Conservation (phyloP, 2,113 vertebrate genomes). For the Perca fluviatilis region DNA sequence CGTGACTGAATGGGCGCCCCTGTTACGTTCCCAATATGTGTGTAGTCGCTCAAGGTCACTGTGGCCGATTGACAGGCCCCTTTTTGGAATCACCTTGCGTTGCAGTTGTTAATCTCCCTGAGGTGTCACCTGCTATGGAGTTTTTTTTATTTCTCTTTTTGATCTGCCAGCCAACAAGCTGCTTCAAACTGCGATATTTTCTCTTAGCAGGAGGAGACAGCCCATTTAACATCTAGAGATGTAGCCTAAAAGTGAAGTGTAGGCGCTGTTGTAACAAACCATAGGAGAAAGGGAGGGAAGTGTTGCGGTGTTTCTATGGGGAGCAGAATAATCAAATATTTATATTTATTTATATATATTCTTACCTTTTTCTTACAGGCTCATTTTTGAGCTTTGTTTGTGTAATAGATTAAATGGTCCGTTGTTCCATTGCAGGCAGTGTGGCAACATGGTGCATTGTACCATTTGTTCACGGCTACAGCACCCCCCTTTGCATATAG, state of each 20-base stretch:
- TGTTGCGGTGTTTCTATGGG: neutral
- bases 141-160: slow-evolving; percentile 67
- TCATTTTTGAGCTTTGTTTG: slow-evolving; percentile 41
- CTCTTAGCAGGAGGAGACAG: slow-evolving; percentile 74
- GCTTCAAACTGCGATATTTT: slow-evolving; percentile 79
- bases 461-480: slow-evolving; percentile 22
- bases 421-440: slow-evolving; percentile 21
- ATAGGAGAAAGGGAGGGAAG: slow-evolving; percentile 11
- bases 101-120: slow-evolving; percentile 78
- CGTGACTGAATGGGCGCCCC: slow-evolving; percentile 10
- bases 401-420: slow-evolving; percentile 45
- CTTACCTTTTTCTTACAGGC: neutral
- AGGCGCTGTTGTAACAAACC: slow-evolving; percentile 26
- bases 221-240: slow-evolving; percentile 68
- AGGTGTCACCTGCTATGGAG: slow-evolving; percentile 74
- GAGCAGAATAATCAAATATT: slow-evolving; percentile 25
- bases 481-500: slow-evolving; percentile 27
- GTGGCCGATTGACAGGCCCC: slow-evolving; percentile 58
- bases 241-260: slow-evolving; percentile 37
- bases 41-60: slow-evolving; percentile 76
- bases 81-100: slow-evolving; percentile 65
- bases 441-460: neutral
- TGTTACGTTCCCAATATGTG: slow-evolving; percentile 44
- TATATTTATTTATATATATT: neutral
- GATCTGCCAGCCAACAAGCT: slow-evolving; percentile 75